A percentile compares a stretch with the other conserved stretches of the same genome.
Evolutionary conservation across 2,797 vertebrate species (phyloP).

Genomic region (Gastrophryne carolinensis): DNA sequence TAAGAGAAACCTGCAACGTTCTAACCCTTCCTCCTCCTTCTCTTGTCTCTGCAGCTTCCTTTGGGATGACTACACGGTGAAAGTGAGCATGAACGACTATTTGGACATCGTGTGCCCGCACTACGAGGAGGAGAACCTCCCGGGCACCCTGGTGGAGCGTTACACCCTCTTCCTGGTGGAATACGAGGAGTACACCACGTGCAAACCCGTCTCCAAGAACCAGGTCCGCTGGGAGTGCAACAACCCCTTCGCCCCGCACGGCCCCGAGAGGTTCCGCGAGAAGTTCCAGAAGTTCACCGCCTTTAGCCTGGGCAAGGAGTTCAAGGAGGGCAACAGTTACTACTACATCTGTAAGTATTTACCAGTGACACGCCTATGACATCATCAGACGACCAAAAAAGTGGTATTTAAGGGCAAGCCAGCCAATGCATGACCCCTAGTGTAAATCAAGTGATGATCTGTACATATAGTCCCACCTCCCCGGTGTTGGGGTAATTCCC

Average conservation of each 20-base stretch:
- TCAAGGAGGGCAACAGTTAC: slow-evolving; percentile 88
- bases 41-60: slow-evolving; percentile 71
- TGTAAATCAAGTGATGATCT: too few relatives aligned
- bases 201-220: slow-evolving; percentile 83
- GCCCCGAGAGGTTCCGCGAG: slow-evolving; percentile 88
- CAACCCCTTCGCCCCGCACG: slow-evolving; percentile 81
- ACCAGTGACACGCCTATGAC: too few relatives aligned
- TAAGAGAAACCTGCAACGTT: too few relatives aligned
- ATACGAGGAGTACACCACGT: slow-evolving; percentile 77
- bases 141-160: slow-evolving; percentile 75
- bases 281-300: slow-evolving; percentile 95
- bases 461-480: too few relatives aligned
- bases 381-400: too few relatives aligned
- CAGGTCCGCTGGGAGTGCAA: slow-evolving; percentile 93
- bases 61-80: slow-evolving; percentile 76
- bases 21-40: not conserved
- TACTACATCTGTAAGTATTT: slow-evolving; percentile 97
- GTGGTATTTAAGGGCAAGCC: too few relatives aligned
- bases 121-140: slow-evolving; percentile 75
- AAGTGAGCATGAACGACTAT: slow-evolving; percentile 87
- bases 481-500: too few relatives aligned
- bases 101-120: slow-evolving; percentile 94
- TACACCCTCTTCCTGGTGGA: slow-evolving; percentile 94
- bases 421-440: too few relatives aligned
- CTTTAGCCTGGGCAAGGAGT: slow-evolving; percentile 92